phyloP scores from a whole-genome alignment of 2,888 invertebrate genomes.

The Pyrgus malvae region DNA sequence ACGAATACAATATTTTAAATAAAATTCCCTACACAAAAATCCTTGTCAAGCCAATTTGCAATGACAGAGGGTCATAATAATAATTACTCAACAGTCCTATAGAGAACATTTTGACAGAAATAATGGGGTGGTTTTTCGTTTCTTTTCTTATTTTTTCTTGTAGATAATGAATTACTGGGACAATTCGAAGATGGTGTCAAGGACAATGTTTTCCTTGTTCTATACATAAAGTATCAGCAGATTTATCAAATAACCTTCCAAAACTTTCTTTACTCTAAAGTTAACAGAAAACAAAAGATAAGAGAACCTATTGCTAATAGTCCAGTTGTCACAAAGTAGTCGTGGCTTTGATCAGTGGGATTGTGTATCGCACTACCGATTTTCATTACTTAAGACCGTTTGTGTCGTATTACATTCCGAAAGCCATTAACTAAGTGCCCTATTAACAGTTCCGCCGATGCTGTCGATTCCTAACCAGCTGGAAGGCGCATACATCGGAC shows the following conservation, averaged over 20 bases:
- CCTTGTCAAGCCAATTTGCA: neutral
- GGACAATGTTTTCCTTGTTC: neutral
- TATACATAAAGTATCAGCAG: too few species aligned
- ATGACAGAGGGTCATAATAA: constrained; percentile 8
- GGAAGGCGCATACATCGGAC: constrained; percentile 94
- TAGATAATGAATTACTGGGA: constrained; percentile 2
- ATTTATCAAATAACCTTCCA: too few species aligned
- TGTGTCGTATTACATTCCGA: neutral
- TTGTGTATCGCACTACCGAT: too few species aligned
- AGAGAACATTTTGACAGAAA: constrained; percentile 9
- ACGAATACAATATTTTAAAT: neutral
- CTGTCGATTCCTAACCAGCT: constrained; percentile 95
- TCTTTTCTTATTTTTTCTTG: neutral
- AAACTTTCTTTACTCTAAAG: too few species aligned
- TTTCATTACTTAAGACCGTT: neutral
- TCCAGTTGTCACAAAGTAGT: too few species aligned
- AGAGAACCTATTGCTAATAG: too few species aligned
- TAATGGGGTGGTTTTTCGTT: constrained; percentile 7
- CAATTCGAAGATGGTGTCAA: neutral
- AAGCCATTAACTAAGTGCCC: neutral
- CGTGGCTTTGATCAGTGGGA: too few species aligned
- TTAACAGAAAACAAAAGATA: too few species aligned
- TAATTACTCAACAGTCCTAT: constrained; percentile 5
- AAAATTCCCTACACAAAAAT: neutral
- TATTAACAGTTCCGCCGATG: constrained; percentile 92